A percentile compares a stretch with the other conserved stretches of the same genome.
Conservation (phyloP, 2,113 vertebrate species). For the Aegypius monachus region DNA sequence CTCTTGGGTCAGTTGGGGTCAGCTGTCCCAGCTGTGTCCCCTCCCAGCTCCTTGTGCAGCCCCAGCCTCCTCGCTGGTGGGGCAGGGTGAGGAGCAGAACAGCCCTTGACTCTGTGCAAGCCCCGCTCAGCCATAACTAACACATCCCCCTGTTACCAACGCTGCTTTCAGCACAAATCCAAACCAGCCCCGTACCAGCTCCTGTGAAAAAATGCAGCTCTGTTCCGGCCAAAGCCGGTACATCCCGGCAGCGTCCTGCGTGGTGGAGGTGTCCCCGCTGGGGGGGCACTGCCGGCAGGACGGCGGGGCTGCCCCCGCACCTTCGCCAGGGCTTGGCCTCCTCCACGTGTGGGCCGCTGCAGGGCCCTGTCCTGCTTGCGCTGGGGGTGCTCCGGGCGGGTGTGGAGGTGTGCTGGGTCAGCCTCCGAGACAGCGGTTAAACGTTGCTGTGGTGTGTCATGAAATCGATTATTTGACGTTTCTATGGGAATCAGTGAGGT, state of each 20-base stretch:
- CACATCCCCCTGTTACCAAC: accelerated
- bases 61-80: background rate
- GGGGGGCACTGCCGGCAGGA: background rate
- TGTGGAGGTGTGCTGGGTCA: accelerated
- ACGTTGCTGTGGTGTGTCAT: background rate
- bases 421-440: accelerated
- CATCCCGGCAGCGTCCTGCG: accelerated
- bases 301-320: accelerated
- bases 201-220: background rate
- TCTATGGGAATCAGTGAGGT: background rate
- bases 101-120: too few relatives aligned
- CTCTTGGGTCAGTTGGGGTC: background rate
- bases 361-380: accelerated
- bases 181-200: background rate
- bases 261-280: background rate
- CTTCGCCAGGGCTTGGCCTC: background rate
- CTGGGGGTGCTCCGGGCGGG: background rate
- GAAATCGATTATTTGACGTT: background rate
- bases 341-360: accelerated
- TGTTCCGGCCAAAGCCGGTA: accelerated
- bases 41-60: background rate
- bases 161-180: background rate
- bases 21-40: accelerated
- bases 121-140: accelerated
- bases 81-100: background rate